Percentiles rank a stretch among this genome's conserved stretches.
These are phyloP conservation scores for Oeneis ivallda DNA, from an alignment of 2,888 invertebrate species.

Conservation along the genomic window DNA sequence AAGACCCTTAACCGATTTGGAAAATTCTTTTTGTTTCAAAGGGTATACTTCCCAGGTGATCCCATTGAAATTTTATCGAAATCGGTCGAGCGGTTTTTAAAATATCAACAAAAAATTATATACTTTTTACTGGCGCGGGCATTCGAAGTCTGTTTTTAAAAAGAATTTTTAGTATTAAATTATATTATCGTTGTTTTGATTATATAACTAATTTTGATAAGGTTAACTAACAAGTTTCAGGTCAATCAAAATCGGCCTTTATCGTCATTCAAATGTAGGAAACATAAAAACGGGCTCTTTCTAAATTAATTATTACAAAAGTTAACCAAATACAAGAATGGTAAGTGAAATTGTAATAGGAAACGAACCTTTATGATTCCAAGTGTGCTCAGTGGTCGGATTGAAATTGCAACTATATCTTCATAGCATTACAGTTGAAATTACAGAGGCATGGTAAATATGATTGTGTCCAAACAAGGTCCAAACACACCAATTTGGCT, in stretches of 20 bases:
- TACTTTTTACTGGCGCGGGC: too few relatives aligned
- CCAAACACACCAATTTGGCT: constrained; percentile 39
- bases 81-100: too few relatives aligned
- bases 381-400: constrained; percentile 30
- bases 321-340: constrained; percentile 14
- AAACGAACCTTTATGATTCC: constrained; percentile 33
- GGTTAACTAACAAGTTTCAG: background rate
- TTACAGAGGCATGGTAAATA: background rate
- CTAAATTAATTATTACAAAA: constrained; percentile 4
- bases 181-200: too few relatives aligned
- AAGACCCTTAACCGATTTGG: too few relatives aligned
- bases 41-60: too few relatives aligned
- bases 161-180: too few relatives aligned
- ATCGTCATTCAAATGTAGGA: background rate
- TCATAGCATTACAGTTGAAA: constrained; percentile 6
- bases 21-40: too few relatives aligned
- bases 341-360: constrained; percentile 21
- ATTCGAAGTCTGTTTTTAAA: too few relatives aligned
- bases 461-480: constrained; percentile 33
- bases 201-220: background rate
- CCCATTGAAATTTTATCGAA: too few relatives aligned
- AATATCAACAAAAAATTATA: too few relatives aligned
- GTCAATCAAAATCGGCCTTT: background rate
- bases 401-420: constrained; percentile 13
- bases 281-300: background rate